These are phyloP conservation scores for Falco biarmicus DNA, from an alignment of 2,797 vertebrate genomes.

Conservation along the genomic window DNA sequence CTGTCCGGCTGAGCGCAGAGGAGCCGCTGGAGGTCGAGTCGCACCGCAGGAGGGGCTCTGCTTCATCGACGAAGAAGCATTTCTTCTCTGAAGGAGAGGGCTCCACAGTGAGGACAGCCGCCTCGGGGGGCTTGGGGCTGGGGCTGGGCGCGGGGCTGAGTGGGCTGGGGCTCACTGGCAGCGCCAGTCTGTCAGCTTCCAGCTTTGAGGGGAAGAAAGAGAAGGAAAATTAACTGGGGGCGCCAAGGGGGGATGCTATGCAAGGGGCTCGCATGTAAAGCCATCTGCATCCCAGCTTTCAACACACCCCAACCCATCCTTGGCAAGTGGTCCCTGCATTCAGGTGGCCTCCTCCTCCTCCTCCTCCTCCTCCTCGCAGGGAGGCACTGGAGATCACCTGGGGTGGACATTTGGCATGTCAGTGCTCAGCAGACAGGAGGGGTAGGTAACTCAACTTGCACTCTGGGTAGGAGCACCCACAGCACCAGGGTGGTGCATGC, in stretches of 20 bases:
- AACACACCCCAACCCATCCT: not conserved
- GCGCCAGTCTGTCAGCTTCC: conserved; percentile 89
- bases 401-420: rapidly evolving
- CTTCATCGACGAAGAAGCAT: conserved; percentile 93
- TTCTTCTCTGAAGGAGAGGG: conserved; percentile 91
- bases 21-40: conserved; percentile 97
- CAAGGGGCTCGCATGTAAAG: rapidly evolving
- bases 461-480: not conserved
- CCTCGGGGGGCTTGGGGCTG: conserved; percentile 82
- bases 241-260: rapidly evolving
- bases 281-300: not conserved
- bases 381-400: rapidly evolving
- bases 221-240: not conserved
- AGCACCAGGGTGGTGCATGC: not conserved
- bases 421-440: not conserved
- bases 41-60: conserved; percentile 93
- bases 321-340: rapidly evolving
- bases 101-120: conserved; percentile 78
- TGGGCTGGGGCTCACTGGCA: conserved; percentile 84
- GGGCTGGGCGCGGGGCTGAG: conserved; percentile 77
- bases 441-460: rapidly evolving
- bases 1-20: conserved; percentile 92
- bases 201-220: conserved; percentile 76
- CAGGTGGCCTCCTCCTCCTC: too few relatives aligned
- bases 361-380: not conserved